Evolutionary conservation across 2,888 invertebrate species (phyloP).

Genomic region (Torymus aiolomorphi): DNA sequence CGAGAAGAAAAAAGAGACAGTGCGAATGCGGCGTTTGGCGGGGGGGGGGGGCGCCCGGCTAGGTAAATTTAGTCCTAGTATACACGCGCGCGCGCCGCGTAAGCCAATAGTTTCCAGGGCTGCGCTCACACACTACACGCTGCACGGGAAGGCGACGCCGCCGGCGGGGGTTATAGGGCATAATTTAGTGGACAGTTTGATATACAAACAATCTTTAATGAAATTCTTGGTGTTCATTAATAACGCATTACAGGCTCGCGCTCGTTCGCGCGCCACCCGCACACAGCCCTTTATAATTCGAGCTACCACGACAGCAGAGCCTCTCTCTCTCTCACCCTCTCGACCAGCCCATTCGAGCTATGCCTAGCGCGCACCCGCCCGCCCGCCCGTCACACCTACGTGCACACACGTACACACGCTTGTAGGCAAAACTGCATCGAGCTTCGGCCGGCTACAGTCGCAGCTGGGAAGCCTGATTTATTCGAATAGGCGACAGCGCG

Average conservation of each 20-base stretch:
- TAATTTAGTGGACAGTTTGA: slow-evolving; percentile 81
- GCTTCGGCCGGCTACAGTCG: slow-evolving; percentile 45
- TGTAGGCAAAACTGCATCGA: slow-evolving; percentile 31
- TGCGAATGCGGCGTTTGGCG: slow-evolving; percentile 54
- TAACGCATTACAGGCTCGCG: slow-evolving; percentile 79
- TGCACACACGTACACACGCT: slow-evolving; percentile 1
- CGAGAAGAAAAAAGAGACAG: no score
- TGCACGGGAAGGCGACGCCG: slow-evolving; percentile 16
- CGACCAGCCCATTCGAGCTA: background rate
- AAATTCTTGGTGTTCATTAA: slow-evolving; percentile 83
- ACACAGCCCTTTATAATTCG: slow-evolving; percentile 61
- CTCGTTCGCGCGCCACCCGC: slow-evolving; percentile 54
- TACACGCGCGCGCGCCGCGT: background rate
- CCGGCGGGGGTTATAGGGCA: slow-evolving; percentile 72
- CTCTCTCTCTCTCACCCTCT: slow-evolving; percentile 2
- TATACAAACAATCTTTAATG: slow-evolving; percentile 82
- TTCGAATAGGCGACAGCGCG: slow-evolving; percentile 30
- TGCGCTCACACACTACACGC: background rate
- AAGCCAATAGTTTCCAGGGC: slow-evolving; percentile 41
- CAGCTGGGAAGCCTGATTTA: slow-evolving; percentile 50
- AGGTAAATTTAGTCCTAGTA: slow-evolving; percentile 37
- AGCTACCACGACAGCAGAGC: slow-evolving; percentile 13
- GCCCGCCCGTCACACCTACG: slow-evolving; percentile 1
- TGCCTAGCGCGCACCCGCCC: background rate
- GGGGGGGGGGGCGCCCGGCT: slow-evolving; percentile 52